phyloP scores from a whole-genome alignment of 2,797 vertebrate species.

The Melanotaenia nigrans region DNA sequence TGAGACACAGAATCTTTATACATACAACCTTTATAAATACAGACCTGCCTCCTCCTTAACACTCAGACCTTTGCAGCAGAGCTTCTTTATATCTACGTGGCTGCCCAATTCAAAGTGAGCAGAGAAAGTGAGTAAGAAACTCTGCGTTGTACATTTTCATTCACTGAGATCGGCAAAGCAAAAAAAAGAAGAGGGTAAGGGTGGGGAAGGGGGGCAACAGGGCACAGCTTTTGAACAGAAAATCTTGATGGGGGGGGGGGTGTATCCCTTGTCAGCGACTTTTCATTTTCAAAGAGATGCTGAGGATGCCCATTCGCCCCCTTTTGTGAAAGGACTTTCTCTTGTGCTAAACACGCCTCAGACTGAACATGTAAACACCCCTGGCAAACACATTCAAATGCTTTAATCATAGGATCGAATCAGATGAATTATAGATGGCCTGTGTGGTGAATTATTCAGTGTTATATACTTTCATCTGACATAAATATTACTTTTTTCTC shows the following conservation, averaged over 20 bases:
- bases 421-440: constrained; percentile 83
- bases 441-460: constrained; percentile 80
- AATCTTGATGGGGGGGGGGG: constrained; percentile 34
- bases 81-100: constrained; percentile 62
- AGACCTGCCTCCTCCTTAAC: constrained; percentile 50
- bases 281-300: constrained; percentile 71
- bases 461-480: constrained; percentile 85
- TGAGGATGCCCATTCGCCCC: constrained; percentile 45
- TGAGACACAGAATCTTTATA: constrained; percentile 24
- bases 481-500: constrained; percentile 83
- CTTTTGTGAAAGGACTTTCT: constrained; percentile 72
- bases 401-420: constrained; percentile 85
- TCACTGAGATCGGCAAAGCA: constrained; percentile 57
- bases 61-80: constrained; percentile 49
- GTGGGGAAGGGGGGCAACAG: not conserved
- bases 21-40: constrained; percentile 65
- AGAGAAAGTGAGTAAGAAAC: constrained; percentile 57
- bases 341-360: constrained; percentile 80
- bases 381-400: constrained; percentile 77
- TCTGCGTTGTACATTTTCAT: constrained; percentile 59
- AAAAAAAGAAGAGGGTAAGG: constrained; percentile 22
- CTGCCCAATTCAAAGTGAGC: constrained; percentile 61
- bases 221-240: constrained; percentile 38
- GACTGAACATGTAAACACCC: constrained; percentile 79
- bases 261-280: constrained; percentile 76